These are phyloP conservation scores for Oncorhynchus tshawytscha DNA, from an alignment of 2,113 vertebrate genomes.

Conservation along the genomic window DNA sequence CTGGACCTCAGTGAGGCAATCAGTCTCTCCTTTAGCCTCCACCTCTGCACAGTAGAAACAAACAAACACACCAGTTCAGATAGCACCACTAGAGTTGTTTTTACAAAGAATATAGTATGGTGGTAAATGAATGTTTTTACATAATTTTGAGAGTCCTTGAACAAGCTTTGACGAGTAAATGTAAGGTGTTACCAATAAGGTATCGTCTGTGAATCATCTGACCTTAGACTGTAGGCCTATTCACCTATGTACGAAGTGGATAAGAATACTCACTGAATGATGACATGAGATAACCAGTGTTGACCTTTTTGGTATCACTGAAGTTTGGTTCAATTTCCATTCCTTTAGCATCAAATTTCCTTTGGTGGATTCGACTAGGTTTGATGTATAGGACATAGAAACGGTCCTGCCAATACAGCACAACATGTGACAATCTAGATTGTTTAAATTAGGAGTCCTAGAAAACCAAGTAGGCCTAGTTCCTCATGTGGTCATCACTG, in stretches of 20 bases:
- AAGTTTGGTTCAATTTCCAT: conserved; percentile 87
- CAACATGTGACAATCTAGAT: neutral
- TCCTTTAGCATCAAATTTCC: conserved; percentile 78
- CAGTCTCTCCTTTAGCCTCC: conserved; percentile 79
- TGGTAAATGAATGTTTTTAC: neutral
- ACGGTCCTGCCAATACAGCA: conserved; percentile 67
- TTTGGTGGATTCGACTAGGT: conserved; percentile 74
- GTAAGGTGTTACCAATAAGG: too few relatives aligned
- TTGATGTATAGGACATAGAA: conserved; percentile 81
- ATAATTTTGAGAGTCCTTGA: too few relatives aligned
- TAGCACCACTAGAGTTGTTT: neutral
- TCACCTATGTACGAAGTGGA: too few relatives aligned
- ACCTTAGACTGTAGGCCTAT: too few relatives aligned
- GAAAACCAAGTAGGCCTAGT: too few relatives aligned
- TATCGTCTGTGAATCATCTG: too few relatives aligned
- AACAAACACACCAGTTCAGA: conserved; percentile 4
- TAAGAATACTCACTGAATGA: conserved; percentile 82
- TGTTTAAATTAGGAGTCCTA: too few relatives aligned
- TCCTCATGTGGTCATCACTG: too few relatives aligned
- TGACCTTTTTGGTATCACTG: conserved; percentile 82
- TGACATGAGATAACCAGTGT: conserved; percentile 86
- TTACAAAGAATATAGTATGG: neutral
- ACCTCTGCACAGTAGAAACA: conserved; percentile 67
- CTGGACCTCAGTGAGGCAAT: conserved; percentile 69
- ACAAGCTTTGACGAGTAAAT: too few relatives aligned